Evolutionary conservation across 2,113 vertebrate species (phyloP).

Genomic region (Camelus dromedarius): DNA sequence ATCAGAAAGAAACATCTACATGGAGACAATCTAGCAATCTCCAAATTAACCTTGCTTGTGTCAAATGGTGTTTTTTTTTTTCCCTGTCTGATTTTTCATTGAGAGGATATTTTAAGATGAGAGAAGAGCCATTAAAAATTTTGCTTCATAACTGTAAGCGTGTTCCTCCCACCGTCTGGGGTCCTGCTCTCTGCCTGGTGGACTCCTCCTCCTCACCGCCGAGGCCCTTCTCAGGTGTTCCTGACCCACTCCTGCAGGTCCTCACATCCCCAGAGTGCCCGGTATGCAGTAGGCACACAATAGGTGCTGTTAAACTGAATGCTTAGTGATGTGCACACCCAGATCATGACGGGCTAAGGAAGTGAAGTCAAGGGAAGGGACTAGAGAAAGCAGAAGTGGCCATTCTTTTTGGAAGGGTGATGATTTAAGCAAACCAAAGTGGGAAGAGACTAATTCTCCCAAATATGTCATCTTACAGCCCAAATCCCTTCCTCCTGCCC

Average conservation of each 20-base stretch:
- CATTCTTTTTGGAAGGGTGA: neutral
- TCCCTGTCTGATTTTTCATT: neutral
- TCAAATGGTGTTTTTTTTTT: neutral
- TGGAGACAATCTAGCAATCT: neutral
- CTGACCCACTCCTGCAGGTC: neutral
- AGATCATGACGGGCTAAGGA: neutral
- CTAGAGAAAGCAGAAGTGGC: neutral
- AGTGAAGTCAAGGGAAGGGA: neutral
- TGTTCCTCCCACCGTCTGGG: neutral
- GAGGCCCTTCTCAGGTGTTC: neutral
- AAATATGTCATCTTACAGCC: neutral
- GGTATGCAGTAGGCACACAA: fast-evolving
- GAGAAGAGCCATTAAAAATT: neutral
- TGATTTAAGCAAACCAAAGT: neutral
- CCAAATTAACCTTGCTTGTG: neutral
- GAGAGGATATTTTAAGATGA: neutral
- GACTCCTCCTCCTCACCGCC: neutral
- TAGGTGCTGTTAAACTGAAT: neutral
- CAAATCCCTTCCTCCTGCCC: neutral
- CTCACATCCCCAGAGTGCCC: neutral
- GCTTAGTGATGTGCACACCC: neutral
- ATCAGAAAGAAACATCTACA: neutral
- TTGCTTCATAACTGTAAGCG: neutral
- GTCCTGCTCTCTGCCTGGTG: fast-evolving
- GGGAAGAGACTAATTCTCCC: neutral